Evolutionary conservation across 2,113 vertebrate genomes (phyloP), one percentile per base, ranked within the genome.

Genomic region (Pteruthius melanotis): DNA sequence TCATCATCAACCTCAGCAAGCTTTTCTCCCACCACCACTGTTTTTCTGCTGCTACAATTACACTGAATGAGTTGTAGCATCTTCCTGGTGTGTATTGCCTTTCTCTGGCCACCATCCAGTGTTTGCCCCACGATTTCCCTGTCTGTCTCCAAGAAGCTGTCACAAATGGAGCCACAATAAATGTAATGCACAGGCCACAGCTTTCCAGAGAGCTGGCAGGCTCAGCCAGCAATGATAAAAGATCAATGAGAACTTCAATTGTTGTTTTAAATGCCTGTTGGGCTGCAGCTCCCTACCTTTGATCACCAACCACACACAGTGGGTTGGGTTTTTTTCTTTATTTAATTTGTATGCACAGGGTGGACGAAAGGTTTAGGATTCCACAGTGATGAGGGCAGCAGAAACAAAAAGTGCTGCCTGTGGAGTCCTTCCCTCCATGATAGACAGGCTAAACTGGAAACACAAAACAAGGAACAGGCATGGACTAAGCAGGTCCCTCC

Each of bases 81-180:
- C 94, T 83, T 90, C 64, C 79, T 53, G 60, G 68, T 83, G 76
- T 22, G 33, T 3, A 26, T 6, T 92, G 94, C 82, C 94, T 96
- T 81, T 45, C 82, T 81, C 69, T 95, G 96, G 95, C 95, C 92
- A 80, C 35, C 68, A 68, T 87, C 93, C 96, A 94, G 93, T 4
- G 54, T 88, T 78, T 96, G 96, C 93, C 94, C 94, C 92, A 83
- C 1, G 21, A 90, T 85, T n/a, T 92, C 39, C 30, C 79, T 70
- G 63, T 54, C 90, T 90, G 90, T 75, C 92, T 97, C 95, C 92
- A 95, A 94, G 88, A 97, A 94, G 56, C 93, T 96, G 94, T 96
- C 94, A 94, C 90, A 96, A 94, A 75, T 22, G 76, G 79, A 96
- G 90, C 75, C 90, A 96, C 93, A 93, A 83, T 92, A 92, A 97